phyloP scores from a whole-genome alignment of 2,113 vertebrate genomes.

The Leuciscus idus region DNA sequence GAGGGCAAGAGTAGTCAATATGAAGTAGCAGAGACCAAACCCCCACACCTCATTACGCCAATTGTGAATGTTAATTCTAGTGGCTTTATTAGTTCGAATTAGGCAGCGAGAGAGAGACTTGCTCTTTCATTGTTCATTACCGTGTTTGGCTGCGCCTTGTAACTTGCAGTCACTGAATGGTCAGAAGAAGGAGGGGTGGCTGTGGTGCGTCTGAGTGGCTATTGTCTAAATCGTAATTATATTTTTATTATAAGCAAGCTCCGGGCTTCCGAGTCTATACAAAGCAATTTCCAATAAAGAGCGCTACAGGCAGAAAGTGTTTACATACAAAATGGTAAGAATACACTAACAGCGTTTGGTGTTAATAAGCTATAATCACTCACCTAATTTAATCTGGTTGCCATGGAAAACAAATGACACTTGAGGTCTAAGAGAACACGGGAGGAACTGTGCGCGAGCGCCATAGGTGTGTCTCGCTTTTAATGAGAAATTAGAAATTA shows the following conservation, averaged over 20 bases:
- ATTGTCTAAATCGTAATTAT: conserved; percentile 81
- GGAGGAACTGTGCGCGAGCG: conserved; percentile 68
- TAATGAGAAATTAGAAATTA: conserved; percentile 62
- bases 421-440: conserved; percentile 81
- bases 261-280: conserved; percentile 70
- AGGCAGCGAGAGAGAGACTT: conserved; percentile 67
- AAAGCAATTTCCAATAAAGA: conserved; percentile 78
- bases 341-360: conserved; percentile 80
- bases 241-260: conserved; percentile 80
- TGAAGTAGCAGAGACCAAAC: conserved; percentile 74
- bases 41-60: conserved; percentile 78
- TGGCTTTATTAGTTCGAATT: conserved; percentile 84
- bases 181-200: conserved; percentile 29
- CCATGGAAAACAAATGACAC: conserved; percentile 86
- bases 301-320: conserved; percentile 78
- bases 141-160: conserved; percentile 73
- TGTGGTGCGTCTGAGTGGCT: conserved; percentile 66
- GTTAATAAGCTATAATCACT: conserved; percentile 84
- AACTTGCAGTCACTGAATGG: conserved; percentile 57
- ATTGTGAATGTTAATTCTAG: conserved; percentile 84
- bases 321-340: conserved; percentile 84
- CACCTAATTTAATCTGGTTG: conserved; percentile 84
- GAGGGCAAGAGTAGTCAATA: conserved; percentile 80
- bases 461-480: conserved; percentile 74
- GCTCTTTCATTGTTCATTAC: conserved; percentile 80